Base-by-base conservation (phyloP, 2,797 vertebrate species). In the Columba guinea region DNA sequence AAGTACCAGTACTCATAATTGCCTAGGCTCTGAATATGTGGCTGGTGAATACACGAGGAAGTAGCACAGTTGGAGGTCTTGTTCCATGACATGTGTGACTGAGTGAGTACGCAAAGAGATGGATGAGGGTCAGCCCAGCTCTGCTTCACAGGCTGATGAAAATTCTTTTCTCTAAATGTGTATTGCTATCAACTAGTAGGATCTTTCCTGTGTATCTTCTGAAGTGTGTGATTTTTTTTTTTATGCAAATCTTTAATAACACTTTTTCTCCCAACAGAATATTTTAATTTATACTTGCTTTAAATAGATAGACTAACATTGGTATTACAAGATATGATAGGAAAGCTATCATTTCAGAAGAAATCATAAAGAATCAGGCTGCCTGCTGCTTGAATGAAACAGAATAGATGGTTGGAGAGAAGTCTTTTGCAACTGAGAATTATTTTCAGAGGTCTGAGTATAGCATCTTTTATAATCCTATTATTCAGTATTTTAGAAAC, bases 401-500 rank as follows among this genome's bases (percentile, higher is more conserved):
- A 77, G 89, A 95, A 86, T 93, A 87, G 62, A 62, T 93, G 13
- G 4, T 32, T 91, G 77, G 44, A 68, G 49, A 69, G 56, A 75
- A 95, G 67, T 68, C 75, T 95, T 64, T 81, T 82, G 71, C 79
- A 76, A 35, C 32, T 26, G 79, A 92, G 89, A 77, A 81, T 95
- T 97, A 73, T 95, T 97, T 97, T 96, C 90, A 75, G 84, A 94
- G 79, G 75, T n/a, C 51, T 53, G 44, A 75, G 28, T 82, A 75
- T 85, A 97, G 69, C 91, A 92, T 84, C 87, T 97, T 97, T 96
- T 95, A 90, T 95, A 96, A 92, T 95, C 95, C 89, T 84, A 2
- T 85, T 91, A 78, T 63, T 97, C 68, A 84, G 8, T 94, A 93
- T 96, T 94, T 95, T 94, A 94, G 89, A 96, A 93, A 23, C 35